These are phyloP conservation scores for Notolepis coatsorum DNA, from an alignment of 2,797 vertebrate species.

Conservation along the genomic window DNA sequence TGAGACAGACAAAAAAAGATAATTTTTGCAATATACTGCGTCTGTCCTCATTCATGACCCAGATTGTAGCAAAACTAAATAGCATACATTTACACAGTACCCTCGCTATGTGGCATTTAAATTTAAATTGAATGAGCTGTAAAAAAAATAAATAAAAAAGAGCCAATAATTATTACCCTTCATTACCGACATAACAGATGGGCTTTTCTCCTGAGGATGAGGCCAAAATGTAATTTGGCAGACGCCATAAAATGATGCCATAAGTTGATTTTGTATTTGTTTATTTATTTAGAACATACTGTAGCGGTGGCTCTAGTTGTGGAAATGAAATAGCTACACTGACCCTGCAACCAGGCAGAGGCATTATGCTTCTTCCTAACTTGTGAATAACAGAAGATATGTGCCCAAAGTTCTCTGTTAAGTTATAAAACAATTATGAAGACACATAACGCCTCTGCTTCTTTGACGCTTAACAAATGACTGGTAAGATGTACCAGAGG, in stretches of 20 bases:
- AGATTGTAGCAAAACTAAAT: conserved; percentile 3
- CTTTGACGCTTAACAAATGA: neutral
- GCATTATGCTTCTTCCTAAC: too few species aligned
- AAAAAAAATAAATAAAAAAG: conserved; percentile 11
- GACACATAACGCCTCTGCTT: neutral
- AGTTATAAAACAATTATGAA: neutral
- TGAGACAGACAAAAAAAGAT: conserved; percentile 3
- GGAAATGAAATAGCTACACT: conserved; percentile 11
- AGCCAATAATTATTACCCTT: neutral
- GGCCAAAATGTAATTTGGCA: conserved; percentile 22
- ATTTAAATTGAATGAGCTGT: conserved; percentile 1
- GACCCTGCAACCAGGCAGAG: too few species aligned
- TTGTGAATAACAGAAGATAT: neutral
- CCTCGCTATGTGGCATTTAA: neutral
- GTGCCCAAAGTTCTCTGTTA: neutral
- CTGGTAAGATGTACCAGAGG: neutral
- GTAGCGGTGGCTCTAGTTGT: neutral
- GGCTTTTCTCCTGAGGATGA: conserved; percentile 13
- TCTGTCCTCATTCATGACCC: conserved; percentile 3
- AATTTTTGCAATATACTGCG: neutral
- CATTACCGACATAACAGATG: conserved; percentile 33
- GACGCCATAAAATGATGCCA: neutral
- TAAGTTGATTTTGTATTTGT: too few species aligned
- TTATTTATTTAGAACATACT: conserved; percentile 5
- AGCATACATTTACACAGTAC: conserved; percentile 1